These are phyloP conservation scores for Hemaris fuciformis DNA, from an alignment of 2,888 invertebrate genomes.

Conservation along the genomic window DNA sequence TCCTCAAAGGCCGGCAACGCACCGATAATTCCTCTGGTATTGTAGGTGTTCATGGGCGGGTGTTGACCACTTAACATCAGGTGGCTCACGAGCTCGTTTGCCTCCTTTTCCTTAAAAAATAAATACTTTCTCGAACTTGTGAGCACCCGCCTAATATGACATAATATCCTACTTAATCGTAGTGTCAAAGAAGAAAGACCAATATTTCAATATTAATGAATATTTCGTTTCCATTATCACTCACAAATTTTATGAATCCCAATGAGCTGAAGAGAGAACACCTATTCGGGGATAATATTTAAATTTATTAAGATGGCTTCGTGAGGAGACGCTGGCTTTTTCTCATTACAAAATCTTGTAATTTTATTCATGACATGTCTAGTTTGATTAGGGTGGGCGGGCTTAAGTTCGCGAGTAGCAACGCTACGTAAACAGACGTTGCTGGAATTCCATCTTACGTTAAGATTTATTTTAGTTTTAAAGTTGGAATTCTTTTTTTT, in stretches of 20 bases:
- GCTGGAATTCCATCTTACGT: not conserved
- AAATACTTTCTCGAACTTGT: too few relatives aligned
- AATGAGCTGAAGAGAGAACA: not conserved
- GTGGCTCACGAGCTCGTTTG: too few relatives aligned
- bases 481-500: not conserved
- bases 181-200: not conserved
- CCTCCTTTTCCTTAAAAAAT: too few relatives aligned
- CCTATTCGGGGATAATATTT: constrained; percentile 29
- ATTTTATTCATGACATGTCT: constrained; percentile 43
- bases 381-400: constrained; percentile 23
- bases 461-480: not conserved
- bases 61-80: too few relatives aligned
- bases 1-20: too few relatives aligned
- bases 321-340: constrained; percentile 29
- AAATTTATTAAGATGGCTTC: constrained; percentile 45
- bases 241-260: not conserved
- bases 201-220: not conserved
- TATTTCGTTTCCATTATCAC: not conserved
- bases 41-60: too few relatives aligned
- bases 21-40: too few relatives aligned
- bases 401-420: not conserved
- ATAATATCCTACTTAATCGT: not conserved
- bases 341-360: constrained; percentile 37
- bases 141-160: too few relatives aligned
- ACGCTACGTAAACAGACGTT: not conserved